Base-by-base conservation (phyloP, 1,140 invertebrate species). In the Lepidurus arcticus region DNA sequence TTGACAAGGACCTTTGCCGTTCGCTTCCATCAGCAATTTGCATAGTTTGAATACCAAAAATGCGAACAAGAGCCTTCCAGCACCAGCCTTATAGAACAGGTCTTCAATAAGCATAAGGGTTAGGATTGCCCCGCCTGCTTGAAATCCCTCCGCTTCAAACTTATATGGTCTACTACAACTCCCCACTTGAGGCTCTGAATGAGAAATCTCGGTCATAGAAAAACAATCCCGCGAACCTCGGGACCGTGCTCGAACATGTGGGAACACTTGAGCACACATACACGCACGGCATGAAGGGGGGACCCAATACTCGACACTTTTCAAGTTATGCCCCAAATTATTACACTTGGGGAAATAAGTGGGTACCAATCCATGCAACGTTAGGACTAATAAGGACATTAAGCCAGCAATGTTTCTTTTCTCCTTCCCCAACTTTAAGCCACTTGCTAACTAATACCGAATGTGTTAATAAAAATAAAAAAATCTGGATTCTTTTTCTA, bases 31-130 rank as follows among this genome's bases (percentile, higher is more conserved):
- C 53, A 21, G 21, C n/a, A 65, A 65, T 65, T 65, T 65, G 53
- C 53, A 65, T 65, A 65, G 53, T 65, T 65, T 65, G 53, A 65
- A 65, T 65, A 65, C 53, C 53, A 65, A 65, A 65, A 65, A 65
- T 65, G 53, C 53, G 53, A 65, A 65, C 53, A 65, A 13, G 53
- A 65, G 53, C 53, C 53, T 65, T 65, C 53, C 53, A 65, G 53
- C 8, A 13, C 53, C 53, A 65, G 21, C 53, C 53, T 65, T n/a
- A 65, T 13, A 47, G 16, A 10, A 47, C 16, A 47, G 10, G n/a
- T 65, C 53, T 65, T 65, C 53, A 65, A 65, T 65, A 65, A 65
- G 53, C 53, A 65, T 16, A 21, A 13, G 53, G 53, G 21, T 65
- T 65, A 65, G 21, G 53, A 65, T 65, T 65, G 53, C 53, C 53